These are phyloP conservation scores for Napeogenes sylphis DNA, from an alignment of 2,888 invertebrate genomes.

Conservation along the genomic window DNA sequence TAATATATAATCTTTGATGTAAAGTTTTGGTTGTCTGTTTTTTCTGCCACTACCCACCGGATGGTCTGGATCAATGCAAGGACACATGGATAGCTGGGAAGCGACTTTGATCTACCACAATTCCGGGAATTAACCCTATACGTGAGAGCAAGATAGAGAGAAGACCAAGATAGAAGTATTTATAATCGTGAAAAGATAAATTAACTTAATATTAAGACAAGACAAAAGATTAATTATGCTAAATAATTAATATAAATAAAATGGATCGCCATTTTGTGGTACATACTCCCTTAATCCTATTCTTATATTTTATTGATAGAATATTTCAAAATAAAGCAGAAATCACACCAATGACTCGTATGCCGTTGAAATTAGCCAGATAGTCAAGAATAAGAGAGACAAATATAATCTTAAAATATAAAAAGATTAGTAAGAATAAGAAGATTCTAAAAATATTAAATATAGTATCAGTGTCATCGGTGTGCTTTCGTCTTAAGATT, in stretches of 20 bases:
- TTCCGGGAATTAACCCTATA: no score
- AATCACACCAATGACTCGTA: slow-evolving; percentile 14
- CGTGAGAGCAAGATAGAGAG: no score
- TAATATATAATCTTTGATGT: no score
- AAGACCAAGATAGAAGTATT: not conserved
- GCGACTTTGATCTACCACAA: no score
- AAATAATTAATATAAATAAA: not conserved
- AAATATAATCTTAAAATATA: no score
- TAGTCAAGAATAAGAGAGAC: not conserved
- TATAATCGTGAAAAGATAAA: not conserved
- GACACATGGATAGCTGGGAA: no score
- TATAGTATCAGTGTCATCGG: slow-evolving; percentile 3
- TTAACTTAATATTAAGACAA: slow-evolving; percentile 5
- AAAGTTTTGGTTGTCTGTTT: no score
- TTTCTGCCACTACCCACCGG: no score
- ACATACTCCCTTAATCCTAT: slow-evolving; percentile 11
- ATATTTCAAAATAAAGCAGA: slow-evolving; percentile 13
- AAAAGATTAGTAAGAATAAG: not conserved
- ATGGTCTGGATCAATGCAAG: no score
- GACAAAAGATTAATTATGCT: not conserved
- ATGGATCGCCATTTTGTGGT: not conserved
- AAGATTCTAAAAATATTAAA: not conserved
- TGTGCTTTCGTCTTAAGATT: slow-evolving; percentile 21
- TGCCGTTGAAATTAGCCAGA: not conserved
- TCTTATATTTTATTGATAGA: slow-evolving; percentile 9